Percentiles rank a stretch among this genome's conserved stretches.
These are phyloP conservation scores for Thunnus albacares DNA, from an alignment of 2,797 vertebrate genomes.

Conservation along the genomic window DNA sequence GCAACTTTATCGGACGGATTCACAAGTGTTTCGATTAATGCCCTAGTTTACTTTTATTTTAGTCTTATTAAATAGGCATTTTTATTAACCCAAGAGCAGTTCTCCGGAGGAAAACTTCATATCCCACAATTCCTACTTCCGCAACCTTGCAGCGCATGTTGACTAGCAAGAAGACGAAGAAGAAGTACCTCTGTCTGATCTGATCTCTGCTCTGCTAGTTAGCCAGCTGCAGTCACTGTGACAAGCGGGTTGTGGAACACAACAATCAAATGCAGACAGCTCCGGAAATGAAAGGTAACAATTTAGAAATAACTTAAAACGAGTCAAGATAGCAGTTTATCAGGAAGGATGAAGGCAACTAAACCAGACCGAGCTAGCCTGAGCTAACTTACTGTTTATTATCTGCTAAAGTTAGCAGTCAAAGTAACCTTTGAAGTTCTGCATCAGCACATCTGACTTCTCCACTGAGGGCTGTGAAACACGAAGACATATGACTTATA, in stretches of 20 bases:
- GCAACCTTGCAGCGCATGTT: conserved; percentile 23
- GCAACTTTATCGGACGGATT: not conserved
- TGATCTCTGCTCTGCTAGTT: conserved; percentile 20
- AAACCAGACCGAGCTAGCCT: not conserved
- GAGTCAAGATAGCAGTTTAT: not conserved
- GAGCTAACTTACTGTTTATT: not conserved
- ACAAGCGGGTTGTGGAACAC: conserved; percentile 19
- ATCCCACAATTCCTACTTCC: conserved; percentile 74
- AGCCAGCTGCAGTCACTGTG: conserved; percentile 35
- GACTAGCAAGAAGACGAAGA: conserved; percentile 35
- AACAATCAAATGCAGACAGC: conserved; percentile 23
- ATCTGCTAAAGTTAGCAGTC: conserved; percentile 48
- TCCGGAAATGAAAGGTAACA: conserved; percentile 70
- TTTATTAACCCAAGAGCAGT: fast-evolving
- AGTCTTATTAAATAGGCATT: not conserved
- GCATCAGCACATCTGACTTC: not conserved
- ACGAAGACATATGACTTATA: not conserved
- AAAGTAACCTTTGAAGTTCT: conserved; percentile 49
- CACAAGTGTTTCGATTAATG: not conserved
- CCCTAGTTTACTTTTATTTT: not conserved
- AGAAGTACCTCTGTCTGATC: conserved; percentile 13
- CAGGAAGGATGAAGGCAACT: not conserved
- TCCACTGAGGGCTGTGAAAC: not conserved
- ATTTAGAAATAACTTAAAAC: not conserved
- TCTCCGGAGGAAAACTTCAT: conserved; percentile 55